Percentiles rank a stretch among this genome's conserved stretches.
Conservation (phyloP, 2,113 vertebrate genomes). For the Noctilio leporinus region DNA sequence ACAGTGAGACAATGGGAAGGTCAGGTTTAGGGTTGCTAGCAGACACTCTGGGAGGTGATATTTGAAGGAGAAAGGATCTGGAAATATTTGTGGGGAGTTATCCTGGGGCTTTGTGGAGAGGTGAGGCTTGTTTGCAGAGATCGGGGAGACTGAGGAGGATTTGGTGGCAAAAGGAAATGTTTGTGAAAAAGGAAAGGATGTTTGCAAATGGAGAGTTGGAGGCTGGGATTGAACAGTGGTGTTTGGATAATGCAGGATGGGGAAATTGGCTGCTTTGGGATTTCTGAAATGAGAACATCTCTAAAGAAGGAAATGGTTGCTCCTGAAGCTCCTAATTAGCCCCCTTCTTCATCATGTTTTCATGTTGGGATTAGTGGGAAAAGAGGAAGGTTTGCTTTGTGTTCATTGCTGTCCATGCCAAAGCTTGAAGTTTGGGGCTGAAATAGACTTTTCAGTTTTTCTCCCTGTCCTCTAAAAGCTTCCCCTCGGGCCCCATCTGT, state of each 20-base stretch:
- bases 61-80: background rate
- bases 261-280: background rate
- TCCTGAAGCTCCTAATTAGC: constrained; percentile 1
- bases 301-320: background rate
- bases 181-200: constrained; percentile 6
- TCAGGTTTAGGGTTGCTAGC: background rate
- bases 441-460: background rate
- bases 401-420: background rate
- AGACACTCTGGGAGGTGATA: background rate
- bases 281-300: constrained; percentile 8
- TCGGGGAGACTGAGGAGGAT: background rate
- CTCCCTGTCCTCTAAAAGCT: background rate
- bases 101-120: background rate
- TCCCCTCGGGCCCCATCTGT: background rate
- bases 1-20: background rate
- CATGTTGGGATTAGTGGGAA: background rate
- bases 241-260: background rate
- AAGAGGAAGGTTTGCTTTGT: background rate
- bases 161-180: constrained; percentile 8
- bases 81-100: background rate
- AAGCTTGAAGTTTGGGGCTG: constrained; percentile 1
- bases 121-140: constrained; percentile 14
- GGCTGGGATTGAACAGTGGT: background rate
- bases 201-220: constrained; percentile 1
- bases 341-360: background rate